A percentile compares a stretch with the other conserved stretches of the same genome.
Evolutionary conservation across 1,140 invertebrate genomes (phyloP).

Genomic region (Psix sp.): DNA sequence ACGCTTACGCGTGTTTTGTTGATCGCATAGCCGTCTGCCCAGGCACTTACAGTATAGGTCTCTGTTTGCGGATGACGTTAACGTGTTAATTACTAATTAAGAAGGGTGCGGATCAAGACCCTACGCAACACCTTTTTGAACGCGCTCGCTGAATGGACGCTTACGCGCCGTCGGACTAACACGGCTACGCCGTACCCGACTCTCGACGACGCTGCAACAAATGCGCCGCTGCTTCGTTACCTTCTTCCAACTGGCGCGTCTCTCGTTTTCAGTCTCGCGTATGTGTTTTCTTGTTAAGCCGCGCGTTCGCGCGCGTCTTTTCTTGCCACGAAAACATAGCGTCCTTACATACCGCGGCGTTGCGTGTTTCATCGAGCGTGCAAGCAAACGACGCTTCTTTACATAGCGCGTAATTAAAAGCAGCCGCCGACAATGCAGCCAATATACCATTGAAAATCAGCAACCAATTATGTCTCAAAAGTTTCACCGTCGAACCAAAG

Average conservation of each 20-base stretch:
- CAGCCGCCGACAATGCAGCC: conserved; percentile 3
- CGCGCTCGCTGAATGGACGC: conserved; percentile 73
- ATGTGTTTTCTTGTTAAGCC: conserved; percentile 50
- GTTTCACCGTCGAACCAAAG: no score
- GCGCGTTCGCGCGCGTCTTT: conserved; percentile 28
- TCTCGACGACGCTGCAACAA: conserved; percentile 41
- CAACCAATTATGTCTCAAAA: conserved; percentile 38
- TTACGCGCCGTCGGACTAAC: conserved; percentile 71
- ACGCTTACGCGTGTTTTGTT: conserved; percentile 45
- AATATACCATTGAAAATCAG: conserved; percentile 46
- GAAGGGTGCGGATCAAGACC: conserved; percentile 71
- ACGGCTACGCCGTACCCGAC: conserved; percentile 59
- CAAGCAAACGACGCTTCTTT: conserved; percentile 15
- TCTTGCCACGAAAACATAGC: no score
- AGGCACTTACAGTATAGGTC: conserved; percentile 17
- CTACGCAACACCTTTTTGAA: conserved; percentile 73
- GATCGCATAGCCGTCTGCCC: conserved; percentile 23
- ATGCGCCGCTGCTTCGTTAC: conserved; percentile 56
- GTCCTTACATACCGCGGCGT: background rate
- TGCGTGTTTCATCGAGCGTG: conserved; percentile 33
- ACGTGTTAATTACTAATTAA: conserved; percentile 78
- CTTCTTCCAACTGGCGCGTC: conserved; percentile 42
- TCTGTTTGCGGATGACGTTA: conserved; percentile 71
- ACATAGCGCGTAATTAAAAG: conserved; percentile 45
- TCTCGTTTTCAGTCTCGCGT: conserved; percentile 32